These are phyloP conservation scores for Andrena dorsata DNA, from an alignment of 2,888 invertebrate genomes.

Conservation along the genomic window DNA sequence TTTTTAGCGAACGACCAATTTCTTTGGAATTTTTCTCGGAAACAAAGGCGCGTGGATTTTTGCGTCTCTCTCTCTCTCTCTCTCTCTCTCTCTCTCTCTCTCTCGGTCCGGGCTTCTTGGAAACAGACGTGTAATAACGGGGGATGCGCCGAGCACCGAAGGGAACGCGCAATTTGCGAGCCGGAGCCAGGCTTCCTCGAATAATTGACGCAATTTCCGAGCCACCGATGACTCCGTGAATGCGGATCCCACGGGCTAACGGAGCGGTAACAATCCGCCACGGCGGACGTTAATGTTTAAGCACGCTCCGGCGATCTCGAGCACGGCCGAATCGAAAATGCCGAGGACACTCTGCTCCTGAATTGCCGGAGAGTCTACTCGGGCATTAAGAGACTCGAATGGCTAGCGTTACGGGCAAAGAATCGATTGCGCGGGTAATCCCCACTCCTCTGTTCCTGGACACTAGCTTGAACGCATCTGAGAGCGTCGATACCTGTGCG, in stretches of 20 bases:
- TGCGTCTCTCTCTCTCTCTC: neutral
- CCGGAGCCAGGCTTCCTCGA: conserved; percentile 59
- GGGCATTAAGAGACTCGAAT: conserved; percentile 28
- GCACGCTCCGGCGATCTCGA: conserved; percentile 39
- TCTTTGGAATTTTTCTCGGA: neutral
- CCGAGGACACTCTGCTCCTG: conserved; percentile 13
- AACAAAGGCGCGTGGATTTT: neutral
- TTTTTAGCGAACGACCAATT: neutral
- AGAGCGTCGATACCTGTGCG: too few species aligned
- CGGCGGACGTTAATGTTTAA: conserved; percentile 49
- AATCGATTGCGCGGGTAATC: neutral
- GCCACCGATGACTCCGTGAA: conserved; percentile 64
- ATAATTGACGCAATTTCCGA: conserved; percentile 73
- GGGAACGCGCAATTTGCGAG: conserved; percentile 67
- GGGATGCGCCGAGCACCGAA: conserved; percentile 25
- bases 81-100: neutral
- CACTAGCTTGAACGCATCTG: too few species aligned
- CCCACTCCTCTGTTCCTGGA: neutral
- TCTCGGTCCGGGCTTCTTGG: conserved; percentile 5
- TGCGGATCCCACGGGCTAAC: conserved; percentile 55
- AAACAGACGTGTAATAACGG: conserved; percentile 44
- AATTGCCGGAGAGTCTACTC: conserved; percentile 15
- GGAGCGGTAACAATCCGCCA: conserved; percentile 48
- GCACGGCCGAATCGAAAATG: conserved; percentile 40
- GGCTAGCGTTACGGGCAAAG: neutral